Percentiles rank a stretch among this genome's conserved stretches.
Evolutionary conservation across 92 coral and sea anemone species (phyloP).

Genomic region (Nematostella vectensis): DNA sequence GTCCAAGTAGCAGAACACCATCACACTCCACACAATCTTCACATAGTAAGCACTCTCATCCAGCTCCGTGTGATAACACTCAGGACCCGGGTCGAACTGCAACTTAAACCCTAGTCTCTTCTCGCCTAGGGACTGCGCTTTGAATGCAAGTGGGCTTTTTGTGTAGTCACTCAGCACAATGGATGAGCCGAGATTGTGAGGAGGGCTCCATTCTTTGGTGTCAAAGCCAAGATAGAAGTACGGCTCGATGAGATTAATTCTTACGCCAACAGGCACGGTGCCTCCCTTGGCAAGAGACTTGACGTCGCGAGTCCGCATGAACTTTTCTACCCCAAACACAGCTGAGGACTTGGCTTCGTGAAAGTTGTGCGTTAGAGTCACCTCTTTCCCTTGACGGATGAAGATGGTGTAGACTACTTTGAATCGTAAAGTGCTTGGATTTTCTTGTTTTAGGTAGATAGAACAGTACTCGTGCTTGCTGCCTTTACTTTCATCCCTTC

Average conservation of each 20-base stretch:
- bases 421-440: constrained; percentile 67
- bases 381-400: constrained; percentile 74
- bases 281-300: constrained; percentile 86
- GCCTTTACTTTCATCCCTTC: constrained; percentile 39
- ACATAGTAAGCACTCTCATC: constrained; percentile 90
- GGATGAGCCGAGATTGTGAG: constrained; percentile 53
- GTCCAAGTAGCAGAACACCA: constrained; percentile 68
- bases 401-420: constrained; percentile 67
- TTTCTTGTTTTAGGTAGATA: constrained; percentile 73
- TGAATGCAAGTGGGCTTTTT: constrained; percentile 50
- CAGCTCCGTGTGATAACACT: constrained; percentile 41
- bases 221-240: constrained; percentile 88
- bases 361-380: constrained; percentile 66
- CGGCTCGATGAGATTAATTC: constrained; percentile 66
- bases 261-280: constrained; percentile 65
- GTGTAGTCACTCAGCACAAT: constrained; percentile 46
- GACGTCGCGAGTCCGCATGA: constrained; percentile 76
- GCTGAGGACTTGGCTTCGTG: constrained; percentile 60
- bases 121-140: constrained; percentile 41
- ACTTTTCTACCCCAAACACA: constrained; percentile 88
- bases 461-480: constrained; percentile 72
- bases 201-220: constrained; percentile 67
- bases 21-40: constrained; percentile 81
- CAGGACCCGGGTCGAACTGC: constrained; percentile 70
- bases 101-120: constrained; percentile 65